Percentiles rank a stretch among this genome's conserved stretches.
Evolutionary conservation across 2,797 vertebrate species (phyloP).

Genomic region (Pseudomugil gertrudae): DNA sequence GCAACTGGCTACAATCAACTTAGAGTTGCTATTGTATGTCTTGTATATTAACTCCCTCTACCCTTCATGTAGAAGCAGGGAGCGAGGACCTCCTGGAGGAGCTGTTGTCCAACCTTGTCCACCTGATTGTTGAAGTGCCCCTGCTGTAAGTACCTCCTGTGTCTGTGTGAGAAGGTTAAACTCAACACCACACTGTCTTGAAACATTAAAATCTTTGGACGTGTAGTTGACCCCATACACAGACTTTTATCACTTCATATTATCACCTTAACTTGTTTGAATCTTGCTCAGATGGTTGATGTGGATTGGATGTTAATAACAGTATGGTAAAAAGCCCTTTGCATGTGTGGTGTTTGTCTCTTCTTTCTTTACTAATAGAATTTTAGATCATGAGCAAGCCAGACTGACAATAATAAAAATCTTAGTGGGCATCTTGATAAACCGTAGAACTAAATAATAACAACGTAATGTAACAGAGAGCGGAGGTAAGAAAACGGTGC

Average conservation of each 20-base stretch:
- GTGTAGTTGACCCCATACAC: neutral
- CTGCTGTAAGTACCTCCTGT: conserved; percentile 88
- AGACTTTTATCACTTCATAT: neutral
- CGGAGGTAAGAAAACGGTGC: conserved; percentile 22
- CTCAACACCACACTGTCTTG: conserved; percentile 22
- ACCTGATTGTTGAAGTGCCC: conserved; percentile 95
- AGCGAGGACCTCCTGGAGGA: conserved; percentile 95
- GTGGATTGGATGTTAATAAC: neutral
- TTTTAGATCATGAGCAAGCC: conserved; percentile 30
- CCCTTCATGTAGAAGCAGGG: conserved; percentile 76
- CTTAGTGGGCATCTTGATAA: neutral
- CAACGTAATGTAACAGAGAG: neutral
- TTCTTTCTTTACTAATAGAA: conserved; percentile 34
- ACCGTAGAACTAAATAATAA: neutral
- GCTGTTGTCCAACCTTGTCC: conserved; percentile 92
- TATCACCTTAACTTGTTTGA: neutral
- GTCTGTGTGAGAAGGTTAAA: conserved; percentile 7
- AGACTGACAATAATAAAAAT: conserved; percentile 18
- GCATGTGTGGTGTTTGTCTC: conserved; percentile 15
- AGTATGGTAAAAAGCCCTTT: conserved; percentile 21
- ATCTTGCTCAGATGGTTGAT: neutral
- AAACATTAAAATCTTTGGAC: conserved; percentile 27
- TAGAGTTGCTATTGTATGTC: conserved; percentile 34
- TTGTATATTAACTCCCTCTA: conserved; percentile 41
- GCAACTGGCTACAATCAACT: conserved; percentile 21